Base-by-base conservation (phyloP, 2,797 vertebrate species). In the Trachurus trachurus region DNA sequence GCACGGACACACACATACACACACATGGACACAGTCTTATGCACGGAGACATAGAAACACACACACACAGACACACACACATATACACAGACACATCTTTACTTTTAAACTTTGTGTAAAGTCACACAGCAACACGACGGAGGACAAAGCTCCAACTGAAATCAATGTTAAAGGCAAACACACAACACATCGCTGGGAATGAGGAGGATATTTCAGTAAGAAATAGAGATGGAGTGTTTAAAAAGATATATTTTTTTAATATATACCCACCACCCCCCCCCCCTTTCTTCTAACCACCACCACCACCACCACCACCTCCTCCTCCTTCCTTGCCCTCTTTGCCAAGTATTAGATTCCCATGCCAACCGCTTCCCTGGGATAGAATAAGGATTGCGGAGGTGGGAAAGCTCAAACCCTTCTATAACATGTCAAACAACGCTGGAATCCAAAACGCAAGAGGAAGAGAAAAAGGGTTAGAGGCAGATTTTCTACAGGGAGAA, bases 381-480 rank as follows among this genome's bases (percentile, higher is more conserved):
- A 94, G 94, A 95, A 93, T 93, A 86, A 94, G 94, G 91, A 94
- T 93, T 92, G 89, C 90, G 91, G 88, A 95, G 93, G 93, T 93
- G 93, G 92, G 90, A 91, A 92, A 26, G 88, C 93, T 95, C 93
- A 95, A 95, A 93, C 91, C 92, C 91, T 94, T 94, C 93, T 89
- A 93, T 91, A 94, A 94, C 92, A 94, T 95, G 94, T 94, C 94
- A 95, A 92, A 93, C 94, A 93, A 93, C 90, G 87, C 89, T 91
- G 90, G 91, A 92, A 94, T 94, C 92, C 91, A 93, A 91, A 90
- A 91, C 37, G 88, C 86, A 82, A 86, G 87, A 87, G 80, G 82
- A 86, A 92, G 84, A 86, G 90, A 88, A 93, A 87, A 91, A 90
- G 90, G 91, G 91, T 93, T 93, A 91, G 91, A 92, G 92, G 89